Evolutionary conservation across 2,113 vertebrate genomes (phyloP).

Genomic region (Pungitius pungitius): DNA sequence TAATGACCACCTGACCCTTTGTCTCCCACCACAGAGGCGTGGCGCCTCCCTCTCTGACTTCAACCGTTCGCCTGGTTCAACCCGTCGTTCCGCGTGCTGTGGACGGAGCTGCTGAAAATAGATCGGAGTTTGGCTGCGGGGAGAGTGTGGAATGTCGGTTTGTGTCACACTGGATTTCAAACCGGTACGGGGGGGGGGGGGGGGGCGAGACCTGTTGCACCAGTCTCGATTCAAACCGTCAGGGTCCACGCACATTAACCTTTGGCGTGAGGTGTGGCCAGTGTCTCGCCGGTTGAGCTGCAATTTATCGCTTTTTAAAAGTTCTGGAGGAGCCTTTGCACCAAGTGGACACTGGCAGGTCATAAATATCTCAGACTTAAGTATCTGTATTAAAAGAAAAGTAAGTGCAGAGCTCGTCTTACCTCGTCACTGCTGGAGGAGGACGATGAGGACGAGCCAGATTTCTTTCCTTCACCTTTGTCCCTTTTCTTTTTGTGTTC

Average conservation of each 20-base stretch:
- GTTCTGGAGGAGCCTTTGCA: not conserved
- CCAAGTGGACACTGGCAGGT: not conserved
- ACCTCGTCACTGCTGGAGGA: slow-evolving; percentile 62
- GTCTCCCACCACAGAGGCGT: not conserved
- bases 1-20: not conserved
- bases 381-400: not conserved
- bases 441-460: not conserved
- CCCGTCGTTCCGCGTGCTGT: too few relatives aligned
- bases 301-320: slow-evolving; percentile 19
- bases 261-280: slow-evolving; percentile 23
- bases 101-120: too few relatives aligned
- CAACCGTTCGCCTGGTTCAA: too few relatives aligned
- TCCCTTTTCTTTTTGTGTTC: slow-evolving; percentile 3
- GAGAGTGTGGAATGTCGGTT: not conserved
- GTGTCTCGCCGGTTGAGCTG: not conserved
- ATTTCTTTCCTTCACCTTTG: not conserved
- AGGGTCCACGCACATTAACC: not conserved
- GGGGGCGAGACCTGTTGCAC: slow-evolving; percentile 23
- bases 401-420: not conserved
- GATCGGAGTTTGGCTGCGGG: too few relatives aligned
- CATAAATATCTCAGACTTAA: not conserved
- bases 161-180: not conserved
- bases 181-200: slow-evolving; percentile 1
- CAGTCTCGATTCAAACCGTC: slow-evolving; percentile 6
- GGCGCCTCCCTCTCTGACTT: not conserved